phyloP scores from a whole-genome alignment of 2,113 vertebrate species.

The Xiphophorus hellerii region DNA sequence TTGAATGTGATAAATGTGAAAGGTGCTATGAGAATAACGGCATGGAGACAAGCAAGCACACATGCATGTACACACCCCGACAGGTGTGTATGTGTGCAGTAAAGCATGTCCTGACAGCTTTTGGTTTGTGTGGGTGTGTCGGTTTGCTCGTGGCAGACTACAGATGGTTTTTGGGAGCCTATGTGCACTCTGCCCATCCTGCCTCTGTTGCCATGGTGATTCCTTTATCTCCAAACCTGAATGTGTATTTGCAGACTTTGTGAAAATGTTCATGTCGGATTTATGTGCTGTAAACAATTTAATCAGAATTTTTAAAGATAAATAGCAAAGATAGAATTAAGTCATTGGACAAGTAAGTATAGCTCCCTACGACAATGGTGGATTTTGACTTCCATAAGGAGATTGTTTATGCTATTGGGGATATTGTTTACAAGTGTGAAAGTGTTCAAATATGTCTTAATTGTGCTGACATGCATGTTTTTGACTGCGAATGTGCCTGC shows the following conservation, averaged over 20 bases:
- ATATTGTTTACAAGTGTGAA: constrained; percentile 45
- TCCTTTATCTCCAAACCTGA: constrained; percentile 68
- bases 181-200: constrained; percentile 61
- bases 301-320: constrained; percentile 1
- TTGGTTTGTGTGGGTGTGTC: constrained; percentile 6
- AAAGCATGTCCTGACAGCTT: constrained; percentile 1
- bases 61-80: not conserved
- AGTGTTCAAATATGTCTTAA: constrained; percentile 51
- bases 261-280: constrained; percentile 45
- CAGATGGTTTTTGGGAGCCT: constrained; percentile 54
- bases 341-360: not conserved
- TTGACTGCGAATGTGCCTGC: constrained; percentile 25
- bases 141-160: constrained; percentile 42
- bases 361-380: not conserved
- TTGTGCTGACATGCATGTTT: constrained; percentile 47
- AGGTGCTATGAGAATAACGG: not conserved
- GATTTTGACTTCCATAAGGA: constrained; percentile 28
- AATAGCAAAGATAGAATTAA: not conserved
- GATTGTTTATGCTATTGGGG: constrained; percentile 38
- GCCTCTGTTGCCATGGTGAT: constrained; percentile 78
- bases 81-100: not conserved
- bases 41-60: not conserved
- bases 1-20: not conserved
- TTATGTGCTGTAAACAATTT: constrained; percentile 43
- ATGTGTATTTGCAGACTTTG: constrained; percentile 49